Percentiles rank a stretch among this genome's conserved stretches.
Conservation (phyloP, 1,140 invertebrate species). For the Sarcophaga bullata region DNA sequence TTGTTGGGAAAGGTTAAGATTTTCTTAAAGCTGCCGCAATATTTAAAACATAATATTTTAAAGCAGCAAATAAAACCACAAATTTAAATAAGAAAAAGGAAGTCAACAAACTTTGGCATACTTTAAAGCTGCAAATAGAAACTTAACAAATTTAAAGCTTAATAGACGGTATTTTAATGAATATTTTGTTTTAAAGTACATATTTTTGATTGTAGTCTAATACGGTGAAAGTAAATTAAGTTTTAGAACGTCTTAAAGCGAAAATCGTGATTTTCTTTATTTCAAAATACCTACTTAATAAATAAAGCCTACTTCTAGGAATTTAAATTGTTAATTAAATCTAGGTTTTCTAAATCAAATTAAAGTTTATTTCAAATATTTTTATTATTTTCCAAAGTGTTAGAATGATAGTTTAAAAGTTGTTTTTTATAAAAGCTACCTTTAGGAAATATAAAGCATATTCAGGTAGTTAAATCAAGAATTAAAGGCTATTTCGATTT, state of each 20-base stretch:
- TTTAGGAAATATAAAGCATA: neutral
- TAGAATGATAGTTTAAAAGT: neutral
- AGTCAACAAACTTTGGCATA: constrained; percentile 36
- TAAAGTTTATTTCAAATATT: no score
- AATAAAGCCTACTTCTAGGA: neutral
- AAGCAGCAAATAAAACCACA: neutral
- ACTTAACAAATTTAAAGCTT: no score
- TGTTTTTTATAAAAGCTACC: neutral
- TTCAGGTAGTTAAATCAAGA: neutral
- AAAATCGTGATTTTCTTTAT: no score
- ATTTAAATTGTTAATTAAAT: no score
- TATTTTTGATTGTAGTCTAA: no score
- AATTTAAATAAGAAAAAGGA: neutral
- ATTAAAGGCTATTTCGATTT: no score
- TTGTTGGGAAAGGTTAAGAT: constrained; percentile 34
- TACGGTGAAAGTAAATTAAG: no score
- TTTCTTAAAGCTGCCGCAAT: neutral
- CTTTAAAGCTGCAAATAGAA: neutral
- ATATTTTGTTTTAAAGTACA: no score
- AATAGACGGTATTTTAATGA: no score
- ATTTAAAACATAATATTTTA: constrained; percentile 9
- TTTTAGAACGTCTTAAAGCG: no score
- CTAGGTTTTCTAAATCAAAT: neutral
- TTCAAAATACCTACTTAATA: neutral
- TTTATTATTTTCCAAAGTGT: neutral